Evolutionary conservation across 1,140 invertebrate species (phyloP).

Genomic region (Drosophila seguyi): DNA sequence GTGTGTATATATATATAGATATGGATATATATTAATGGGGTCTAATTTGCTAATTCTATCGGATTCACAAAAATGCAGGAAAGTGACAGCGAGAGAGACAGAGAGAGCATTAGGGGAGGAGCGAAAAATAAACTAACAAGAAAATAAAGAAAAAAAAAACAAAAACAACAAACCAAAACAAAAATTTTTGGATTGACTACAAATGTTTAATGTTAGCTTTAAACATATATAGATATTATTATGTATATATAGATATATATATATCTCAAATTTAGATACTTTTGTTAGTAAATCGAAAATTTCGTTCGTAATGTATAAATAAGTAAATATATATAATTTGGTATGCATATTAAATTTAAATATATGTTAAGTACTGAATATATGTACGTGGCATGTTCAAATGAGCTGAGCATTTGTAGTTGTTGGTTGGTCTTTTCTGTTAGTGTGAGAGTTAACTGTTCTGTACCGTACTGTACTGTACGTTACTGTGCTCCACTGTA

Average conservation of each 20-base stretch:
- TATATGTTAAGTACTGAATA: slow-evolving; percentile 39
- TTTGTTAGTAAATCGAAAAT: slow-evolving; percentile 37
- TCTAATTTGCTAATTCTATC: slow-evolving; percentile 35
- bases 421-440: slow-evolving; percentile 20
- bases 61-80: slow-evolving; percentile 60
- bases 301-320: slow-evolving; percentile 30
- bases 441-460: slow-evolving; percentile 26
- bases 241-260: slow-evolving; percentile 31
- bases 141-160: slow-evolving; percentile 19
- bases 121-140: slow-evolving; percentile 18
- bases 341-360: slow-evolving; percentile 50
- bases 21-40: slow-evolving; percentile 17
- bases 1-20: slow-evolving; percentile 37
- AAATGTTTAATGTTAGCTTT: slow-evolving; percentile 38
- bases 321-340: slow-evolving; percentile 32
- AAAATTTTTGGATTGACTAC: slow-evolving; percentile 30
- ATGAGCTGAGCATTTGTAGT: slow-evolving; percentile 44
- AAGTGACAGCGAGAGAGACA: slow-evolving; percentile 16
- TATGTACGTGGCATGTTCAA: slow-evolving; percentile 42
- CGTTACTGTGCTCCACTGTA: slow-evolving; percentile 10
- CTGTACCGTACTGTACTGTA: not conserved
- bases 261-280: slow-evolving; percentile 24
- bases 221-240: slow-evolving; percentile 26
- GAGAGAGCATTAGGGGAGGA: slow-evolving; percentile 3
- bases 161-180: slow-evolving; percentile 39